A percentile compares a stretch with the other conserved stretches of the same genome.
Conservation (phyloP, 2,113 vertebrate species). For the Ornithorhynchus anatinus region DNA sequence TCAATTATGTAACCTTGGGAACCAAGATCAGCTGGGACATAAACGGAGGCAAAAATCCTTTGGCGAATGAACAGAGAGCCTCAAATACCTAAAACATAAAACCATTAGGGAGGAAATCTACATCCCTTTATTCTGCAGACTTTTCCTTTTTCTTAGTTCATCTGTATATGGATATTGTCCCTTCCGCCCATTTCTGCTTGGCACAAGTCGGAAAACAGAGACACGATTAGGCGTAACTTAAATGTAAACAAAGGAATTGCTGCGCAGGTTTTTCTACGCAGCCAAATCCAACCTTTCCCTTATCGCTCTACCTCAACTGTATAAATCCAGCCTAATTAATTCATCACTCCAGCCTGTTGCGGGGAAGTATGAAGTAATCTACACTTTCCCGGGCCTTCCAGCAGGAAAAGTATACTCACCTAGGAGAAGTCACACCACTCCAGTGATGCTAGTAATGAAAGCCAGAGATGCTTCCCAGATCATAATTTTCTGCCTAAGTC, state of each 20-base stretch:
- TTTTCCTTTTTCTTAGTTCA: constrained; percentile 15
- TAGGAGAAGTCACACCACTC: constrained; percentile 33
- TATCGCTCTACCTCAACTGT: constrained; percentile 35
- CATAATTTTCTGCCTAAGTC: constrained; percentile 36
- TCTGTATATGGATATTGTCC: constrained; percentile 14
- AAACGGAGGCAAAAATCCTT: not conserved
- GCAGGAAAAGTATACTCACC: constrained; percentile 31
- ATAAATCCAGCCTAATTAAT: constrained; percentile 28
- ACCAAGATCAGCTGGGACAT: too few species aligned
- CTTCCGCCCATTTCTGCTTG: not conserved
- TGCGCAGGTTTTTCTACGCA: not conserved
- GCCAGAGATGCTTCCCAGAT: constrained; percentile 35
- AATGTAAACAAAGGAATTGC: constrained; percentile 21
- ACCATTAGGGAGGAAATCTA: not conserved
- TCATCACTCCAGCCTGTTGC: constrained; percentile 3
- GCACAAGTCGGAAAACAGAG: constrained; percentile 6
- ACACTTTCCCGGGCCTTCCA: constrained; percentile 43
- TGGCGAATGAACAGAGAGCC: not conserved
- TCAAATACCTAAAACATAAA: constrained; percentile 17
- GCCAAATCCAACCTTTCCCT: constrained; percentile 21
- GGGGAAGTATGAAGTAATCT: constrained; percentile 53
- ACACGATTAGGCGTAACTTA: constrained; percentile 25
- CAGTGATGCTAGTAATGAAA: too few species aligned
- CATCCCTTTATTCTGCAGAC: constrained; percentile 4
- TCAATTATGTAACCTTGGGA: too few species aligned